Base-by-base conservation (phyloP, 2,888 invertebrate species). In the Pomacea canaliculata region DNA sequence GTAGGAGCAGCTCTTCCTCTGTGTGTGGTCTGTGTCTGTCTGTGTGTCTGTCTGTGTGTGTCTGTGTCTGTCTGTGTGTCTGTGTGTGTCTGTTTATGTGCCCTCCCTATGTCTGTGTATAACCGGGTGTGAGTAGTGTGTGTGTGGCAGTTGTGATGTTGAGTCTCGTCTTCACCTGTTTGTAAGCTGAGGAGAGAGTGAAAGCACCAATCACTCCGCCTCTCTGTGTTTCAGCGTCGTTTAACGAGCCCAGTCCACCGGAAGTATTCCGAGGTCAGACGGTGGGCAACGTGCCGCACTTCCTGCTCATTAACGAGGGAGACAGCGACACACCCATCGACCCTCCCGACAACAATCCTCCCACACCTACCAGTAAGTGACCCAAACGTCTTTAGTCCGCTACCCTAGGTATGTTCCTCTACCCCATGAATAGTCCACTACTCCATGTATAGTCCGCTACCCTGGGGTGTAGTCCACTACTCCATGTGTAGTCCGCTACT, bases 1-100 rank as follows among this genome's bases (percentile, higher is more conserved):
- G 86, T 86, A 81, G 83, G 84, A 79, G 49, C 10, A 46, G 46
- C 23, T 19, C 27, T 27, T 12, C 19, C 19, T 48, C 4, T 70
- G 51, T 48, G 2, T 68, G 16, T 18, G 10, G n/a, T n/a, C n/a
- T 46, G 48, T 37, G 16, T 19, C 7, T 68, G 68, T 68, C 7
- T 68, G 68, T 68, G 49, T 68, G 49, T 37, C 4, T 37, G 49
- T 8, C 7, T 68, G 68, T 68, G 46, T 37, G 46, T 48, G 46
- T 48, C 3, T 68, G 46, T 70, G n/a, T 51, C 2, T 70, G 66
- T 66, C n/a, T 18, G 10, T 46, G 48, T 37, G 16, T 19, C n/a
- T n/a, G n/a, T n/a, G 68, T 68, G 49, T 68, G 49, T 37, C 5
- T 37, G 49, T 9, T 5, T 68, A 46, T 68, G 46, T 37, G 46